These are phyloP conservation scores for Eolophus roseicapilla DNA, from an alignment of 2,113 vertebrate genomes.

Conservation along the genomic window DNA sequence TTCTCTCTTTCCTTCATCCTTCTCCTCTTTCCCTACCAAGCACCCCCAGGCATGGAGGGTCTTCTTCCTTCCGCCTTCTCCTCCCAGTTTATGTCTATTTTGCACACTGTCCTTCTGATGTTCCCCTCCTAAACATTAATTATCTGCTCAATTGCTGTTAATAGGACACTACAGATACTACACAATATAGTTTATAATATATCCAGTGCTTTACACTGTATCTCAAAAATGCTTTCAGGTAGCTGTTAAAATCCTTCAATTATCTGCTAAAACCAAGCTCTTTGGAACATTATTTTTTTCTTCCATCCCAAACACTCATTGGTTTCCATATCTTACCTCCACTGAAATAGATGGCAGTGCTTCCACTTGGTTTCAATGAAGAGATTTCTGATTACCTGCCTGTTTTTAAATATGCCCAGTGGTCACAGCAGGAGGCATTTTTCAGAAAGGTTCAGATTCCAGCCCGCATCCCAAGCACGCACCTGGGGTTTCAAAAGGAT, in stretches of 20 bases:
- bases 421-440: background rate
- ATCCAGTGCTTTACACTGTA: background rate
- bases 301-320: background rate
- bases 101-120: background rate
- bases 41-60: accelerated
- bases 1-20: background rate
- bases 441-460: background rate
- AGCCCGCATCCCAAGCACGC: accelerated
- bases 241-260: background rate
- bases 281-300: background rate
- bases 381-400: background rate
- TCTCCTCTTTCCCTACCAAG: background rate
- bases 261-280: background rate
- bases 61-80: background rate
- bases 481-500: background rate
- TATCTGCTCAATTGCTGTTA: background rate
- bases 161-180: background rate
- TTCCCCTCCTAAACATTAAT: background rate
- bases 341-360: background rate
- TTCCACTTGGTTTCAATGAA: background rate
- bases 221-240: background rate
- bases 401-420: background rate
- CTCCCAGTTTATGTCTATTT: background rate
- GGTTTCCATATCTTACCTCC: background rate
- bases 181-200: background rate